These are phyloP conservation scores for Drosophila subpulchrella DNA, from an alignment of 1,140 invertebrate genomes.

Conservation along the genomic window DNA sequence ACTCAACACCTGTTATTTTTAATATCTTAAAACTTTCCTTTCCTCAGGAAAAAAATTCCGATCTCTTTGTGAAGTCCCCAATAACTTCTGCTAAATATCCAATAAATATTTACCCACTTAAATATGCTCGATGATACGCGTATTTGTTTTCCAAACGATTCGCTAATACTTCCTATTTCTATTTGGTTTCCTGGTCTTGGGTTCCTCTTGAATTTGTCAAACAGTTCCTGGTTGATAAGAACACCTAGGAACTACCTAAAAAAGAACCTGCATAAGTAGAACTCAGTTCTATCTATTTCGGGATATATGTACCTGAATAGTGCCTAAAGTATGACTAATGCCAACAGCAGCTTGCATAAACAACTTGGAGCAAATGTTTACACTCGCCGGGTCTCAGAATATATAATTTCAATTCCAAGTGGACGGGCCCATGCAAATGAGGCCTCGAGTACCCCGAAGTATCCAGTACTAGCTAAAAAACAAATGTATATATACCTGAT, in stretches of 20 bases:
- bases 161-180: slow-evolving; percentile 28
- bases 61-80: background rate
- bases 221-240: background rate
- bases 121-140: slow-evolving; percentile 12
- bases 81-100: slow-evolving; percentile 18
- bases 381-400: slow-evolving; percentile 33
- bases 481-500: background rate
- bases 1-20: background rate
- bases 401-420: slow-evolving; percentile 54
- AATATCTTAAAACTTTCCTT: background rate
- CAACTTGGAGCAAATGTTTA: slow-evolving; percentile 50
- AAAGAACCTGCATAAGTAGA: background rate
- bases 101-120: slow-evolving; percentile 38
- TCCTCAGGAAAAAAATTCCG: background rate
- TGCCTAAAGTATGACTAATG: slow-evolving; percentile 42
- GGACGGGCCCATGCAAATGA: slow-evolving; percentile 53
- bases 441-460: slow-evolving; percentile 50
- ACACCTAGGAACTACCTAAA: background rate
- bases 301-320: slow-evolving; percentile 5
- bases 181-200: slow-evolving; percentile 16
- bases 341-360: slow-evolving; percentile 52
- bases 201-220: slow-evolving; percentile 4
- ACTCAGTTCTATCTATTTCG: slow-evolving; percentile 3
- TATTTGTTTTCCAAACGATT: slow-evolving; percentile 14
- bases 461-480: slow-evolving; percentile 19